Base-by-base conservation (phyloP, 2,113 vertebrate genomes). In the Urocynchramus pylzowi region DNA sequence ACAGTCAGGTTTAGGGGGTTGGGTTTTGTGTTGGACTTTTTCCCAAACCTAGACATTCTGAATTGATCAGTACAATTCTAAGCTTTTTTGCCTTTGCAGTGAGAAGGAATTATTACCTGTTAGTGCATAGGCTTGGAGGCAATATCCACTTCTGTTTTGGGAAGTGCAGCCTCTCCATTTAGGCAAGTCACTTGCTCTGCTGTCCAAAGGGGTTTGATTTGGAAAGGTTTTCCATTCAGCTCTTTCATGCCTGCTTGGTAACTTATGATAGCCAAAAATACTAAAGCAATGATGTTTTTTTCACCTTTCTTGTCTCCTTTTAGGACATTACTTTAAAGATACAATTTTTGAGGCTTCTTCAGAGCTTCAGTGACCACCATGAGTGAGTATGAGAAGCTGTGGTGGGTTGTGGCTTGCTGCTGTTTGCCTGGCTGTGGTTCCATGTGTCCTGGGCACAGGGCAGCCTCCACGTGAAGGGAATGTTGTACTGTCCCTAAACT, bases 301-400 rank as follows among this genome's bases (percentile, higher is more conserved):
- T 61, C 0, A 22, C 27, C 3, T 73, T 93, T 80, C 41, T 88
- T 73, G 8, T 82, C 84, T 89, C 89, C n/a, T 84, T 96, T 68
- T 90, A 99, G 99, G 99, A 99, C 97, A 99, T 99, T 94, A 99
- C 99, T 73, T 98, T 99, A 95, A 99, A 99, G 98, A 99, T 99
- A 96, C 99, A 99, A 96, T 99, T 99, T 94, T 96, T 99, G 97
- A 98, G 99, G 93, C 98, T 99, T 71, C 99, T 99, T 59, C 99
- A 99, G 97, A 99, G 99, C 96, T 99, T 99, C 97, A 99, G 99
- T 73, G 99, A 99, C 96, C 99, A 99, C 95, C 99, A 99, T 3
- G 99, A 99, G 99, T 99, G 98, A 99, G 99, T 98, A 98, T 77
- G 22, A 77, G 60, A 73, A 28, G 57, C 81, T 71, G 69, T 45